Evolutionary conservation across 2,797 vertebrate genomes (phyloP).

Genomic region (Chanos chanos): DNA sequence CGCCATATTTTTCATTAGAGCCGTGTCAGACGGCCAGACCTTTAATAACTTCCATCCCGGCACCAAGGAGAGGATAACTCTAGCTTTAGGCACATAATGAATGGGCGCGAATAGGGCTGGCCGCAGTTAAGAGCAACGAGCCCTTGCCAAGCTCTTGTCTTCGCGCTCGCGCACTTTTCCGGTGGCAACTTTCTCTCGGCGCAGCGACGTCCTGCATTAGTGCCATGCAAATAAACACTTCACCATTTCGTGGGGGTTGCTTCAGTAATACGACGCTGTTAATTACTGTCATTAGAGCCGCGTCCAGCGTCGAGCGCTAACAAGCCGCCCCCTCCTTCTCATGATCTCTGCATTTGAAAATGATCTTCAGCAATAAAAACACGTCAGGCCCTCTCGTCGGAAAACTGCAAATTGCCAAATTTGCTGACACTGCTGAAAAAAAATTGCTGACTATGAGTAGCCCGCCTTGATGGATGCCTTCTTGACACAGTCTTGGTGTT

Average conservation of each 20-base stretch:
- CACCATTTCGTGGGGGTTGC: constrained; percentile 81
- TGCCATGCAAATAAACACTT: constrained; percentile 66
- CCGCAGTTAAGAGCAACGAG: constrained; percentile 61
- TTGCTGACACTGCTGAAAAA: constrained; percentile 82
- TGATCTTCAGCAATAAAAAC: constrained; percentile 91
- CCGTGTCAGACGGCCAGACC: constrained; percentile 74
- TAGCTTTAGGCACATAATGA: constrained; percentile 82
- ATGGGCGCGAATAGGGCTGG: constrained; percentile 68
- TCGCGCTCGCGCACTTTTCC: too few relatives aligned
- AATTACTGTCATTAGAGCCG: constrained; percentile 92
- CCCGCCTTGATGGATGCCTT: constrained; percentile 95
- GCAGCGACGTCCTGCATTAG: too few relatives aligned
- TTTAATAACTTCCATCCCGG: constrained; percentile 81
- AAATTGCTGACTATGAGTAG: constrained; percentile 89
- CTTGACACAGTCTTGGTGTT: constrained; percentile 99
- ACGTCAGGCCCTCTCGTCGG: constrained; percentile 80
- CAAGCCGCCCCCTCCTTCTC: constrained; percentile 85
- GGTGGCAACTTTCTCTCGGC: too few relatives aligned
- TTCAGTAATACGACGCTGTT: constrained; percentile 87
- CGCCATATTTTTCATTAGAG: constrained; percentile 84
- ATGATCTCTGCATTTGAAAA: constrained; percentile 96
- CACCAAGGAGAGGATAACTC: constrained; percentile 78
- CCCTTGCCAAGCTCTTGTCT: too few relatives aligned
- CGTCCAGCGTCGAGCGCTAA: constrained; percentile 77
- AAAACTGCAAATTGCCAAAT: constrained; percentile 95